Conservation (phyloP, 2,888 invertebrate genomes). For the Amblyjoppa fuscipennis region DNA sequence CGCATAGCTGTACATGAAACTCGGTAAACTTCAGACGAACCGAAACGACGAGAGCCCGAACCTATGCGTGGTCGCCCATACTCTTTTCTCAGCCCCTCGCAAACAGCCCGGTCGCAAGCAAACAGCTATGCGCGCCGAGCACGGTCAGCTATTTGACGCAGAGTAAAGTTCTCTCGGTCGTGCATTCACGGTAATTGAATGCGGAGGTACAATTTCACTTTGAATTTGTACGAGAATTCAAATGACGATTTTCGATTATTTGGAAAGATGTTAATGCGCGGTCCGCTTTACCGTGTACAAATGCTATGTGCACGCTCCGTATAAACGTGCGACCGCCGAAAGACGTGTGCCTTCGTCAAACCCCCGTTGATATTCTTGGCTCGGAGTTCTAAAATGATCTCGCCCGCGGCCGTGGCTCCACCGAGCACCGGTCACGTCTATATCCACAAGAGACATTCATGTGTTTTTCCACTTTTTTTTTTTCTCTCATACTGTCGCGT, state of each 20-base stretch:
- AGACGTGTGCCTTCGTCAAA: constrained; percentile 19
- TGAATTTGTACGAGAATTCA: too few relatives aligned
- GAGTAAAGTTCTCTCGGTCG: neutral
- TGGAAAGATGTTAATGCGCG: neutral
- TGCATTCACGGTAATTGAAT: neutral
- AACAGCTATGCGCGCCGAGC: neutral
- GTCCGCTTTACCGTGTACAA: neutral
- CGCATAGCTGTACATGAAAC: constrained; percentile 4
- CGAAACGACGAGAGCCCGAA: neutral
- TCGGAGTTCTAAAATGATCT: constrained; percentile 31
- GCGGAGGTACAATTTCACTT: too few relatives aligned
- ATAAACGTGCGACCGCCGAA: constrained; percentile 6
- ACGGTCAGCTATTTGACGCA: neutral
- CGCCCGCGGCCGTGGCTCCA: constrained; percentile 18
- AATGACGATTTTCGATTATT: neutral
- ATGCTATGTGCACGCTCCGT: neutral
- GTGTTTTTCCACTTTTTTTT: neutral
- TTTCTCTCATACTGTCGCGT: neutral
- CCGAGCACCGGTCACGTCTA: constrained; percentile 42
- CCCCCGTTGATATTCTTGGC: constrained; percentile 39
- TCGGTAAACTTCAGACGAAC: constrained; percentile 12
- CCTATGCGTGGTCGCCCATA: neutral
- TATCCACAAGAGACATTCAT: constrained; percentile 3
- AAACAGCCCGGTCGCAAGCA: neutral
- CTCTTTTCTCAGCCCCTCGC: neutral